Base-by-base conservation (phyloP, 2,797 vertebrate species). In the Cetoscarus ocellatus region DNA sequence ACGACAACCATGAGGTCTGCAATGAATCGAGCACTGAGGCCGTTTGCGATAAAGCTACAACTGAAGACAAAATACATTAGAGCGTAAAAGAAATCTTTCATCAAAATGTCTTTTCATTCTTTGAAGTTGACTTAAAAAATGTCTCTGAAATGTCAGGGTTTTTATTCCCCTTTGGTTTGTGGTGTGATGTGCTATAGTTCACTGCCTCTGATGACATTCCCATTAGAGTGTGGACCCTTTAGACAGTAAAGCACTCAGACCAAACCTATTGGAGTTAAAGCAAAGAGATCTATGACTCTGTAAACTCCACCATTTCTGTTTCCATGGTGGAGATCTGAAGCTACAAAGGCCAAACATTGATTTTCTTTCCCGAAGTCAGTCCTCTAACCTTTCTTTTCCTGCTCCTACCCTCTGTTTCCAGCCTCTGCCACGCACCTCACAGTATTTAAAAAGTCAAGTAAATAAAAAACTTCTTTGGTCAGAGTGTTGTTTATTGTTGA, bases 291-390 rank as follows among this genome's bases (percentile, higher is more conserved):
- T 80, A 83, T 84, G 86, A 77, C 79, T 84, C 73, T 75, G 69
- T 83, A 85, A 89, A 88, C 77, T 82, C 76, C 52, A 65, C 73
- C 81, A 87, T 87, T 87, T 91, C 79, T 82, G 90, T 91, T 93
- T 87, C 90, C 88, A 90, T 87, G 88, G 88, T 73, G 68, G 81
- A 86, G 75, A 86, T 89, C 88, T 83, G 76, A 85, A 67, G 68
- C 86, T 81, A 83, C 74, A 86, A 88, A 91, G 82, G 87, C 86
- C 85, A 86, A 75, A 65, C 80, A 87, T 89, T 9, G 86, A 91
- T 90, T 90, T 88, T 82, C 67, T 72, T 85, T 80, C 84, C 82
- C 71, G 27, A 74, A 91, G 88, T 89, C 84, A 83, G 88, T 88
- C 84, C 69, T 75, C 70, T 85, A 87, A 91, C 90, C 91, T 90